phyloP scores from a whole-genome alignment of 2,888 invertebrate species.

The Elysia crispata region DNA sequence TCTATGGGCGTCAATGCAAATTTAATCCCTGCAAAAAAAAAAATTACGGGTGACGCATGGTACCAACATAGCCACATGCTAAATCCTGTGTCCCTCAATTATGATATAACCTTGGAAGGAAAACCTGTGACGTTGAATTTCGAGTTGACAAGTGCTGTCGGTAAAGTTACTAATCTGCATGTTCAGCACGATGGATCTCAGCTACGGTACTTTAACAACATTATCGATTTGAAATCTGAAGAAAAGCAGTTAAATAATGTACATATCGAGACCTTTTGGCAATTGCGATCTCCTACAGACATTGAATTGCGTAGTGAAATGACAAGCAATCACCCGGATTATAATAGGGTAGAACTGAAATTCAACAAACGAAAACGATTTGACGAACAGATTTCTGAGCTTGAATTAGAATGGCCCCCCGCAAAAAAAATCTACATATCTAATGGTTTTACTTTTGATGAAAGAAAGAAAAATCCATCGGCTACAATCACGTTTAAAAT shows the following conservation, averaged over 20 bases:
- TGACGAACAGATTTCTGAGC: too few species aligned
- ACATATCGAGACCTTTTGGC: too few species aligned
- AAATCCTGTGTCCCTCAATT: conserved; percentile 30
- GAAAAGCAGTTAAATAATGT: too few species aligned
- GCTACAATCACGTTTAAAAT: conserved; percentile 33
- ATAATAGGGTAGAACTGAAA: background rate
- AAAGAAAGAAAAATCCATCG: conserved; percentile 27
- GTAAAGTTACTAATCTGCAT: conserved; percentile 44
- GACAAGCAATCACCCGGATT: conserved; percentile 36
- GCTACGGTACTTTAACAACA: background rate
- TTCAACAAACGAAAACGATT: too few species aligned
- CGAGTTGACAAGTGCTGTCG: conserved; percentile 41
- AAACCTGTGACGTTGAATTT: conserved; percentile 32
- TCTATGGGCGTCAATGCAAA: conserved; percentile 41
- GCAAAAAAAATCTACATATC: too few species aligned
- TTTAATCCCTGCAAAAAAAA: conserved; percentile 40
- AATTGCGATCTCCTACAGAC: too few species aligned
- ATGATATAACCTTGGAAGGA: conserved; percentile 18
- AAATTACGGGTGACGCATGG: conserved; percentile 40
- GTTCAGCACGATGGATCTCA: conserved; percentile 46
- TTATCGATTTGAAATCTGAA: too few species aligned
- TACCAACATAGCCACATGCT: conserved; percentile 13
- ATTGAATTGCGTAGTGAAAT: conserved; percentile 25
- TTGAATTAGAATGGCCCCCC: too few species aligned
- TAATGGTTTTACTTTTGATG: background rate